Base-by-base conservation (phyloP, 2,113 vertebrate genomes). In the Lepus europaeus region DNA sequence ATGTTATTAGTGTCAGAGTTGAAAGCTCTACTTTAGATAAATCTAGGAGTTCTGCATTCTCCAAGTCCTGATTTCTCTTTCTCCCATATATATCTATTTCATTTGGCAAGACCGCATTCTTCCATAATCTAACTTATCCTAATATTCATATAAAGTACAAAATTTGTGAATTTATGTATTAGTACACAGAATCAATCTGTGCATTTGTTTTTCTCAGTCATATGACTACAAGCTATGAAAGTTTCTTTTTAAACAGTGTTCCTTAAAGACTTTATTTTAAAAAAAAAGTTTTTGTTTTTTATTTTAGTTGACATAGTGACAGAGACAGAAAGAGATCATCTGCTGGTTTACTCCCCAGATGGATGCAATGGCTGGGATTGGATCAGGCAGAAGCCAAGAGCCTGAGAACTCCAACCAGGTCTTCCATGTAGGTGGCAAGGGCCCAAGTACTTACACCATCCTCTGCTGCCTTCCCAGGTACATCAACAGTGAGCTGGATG, bases 161-260 rank as follows among this genome's bases (percentile, higher is more conserved):
- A 79, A 33, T 73, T 80, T 45, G 6, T 73, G 56, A 90, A 80
- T 80, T 81, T 27, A 74, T 12, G 2, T 45, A 49, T 72, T 56
- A 29, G 51, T 39, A 33, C 82, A 80, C 17, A 73, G 72, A 73
- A 80, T 59, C 45, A 73, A 3, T 81, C 68, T 59, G 68, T 86
- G 82, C 45, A 80, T 90, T 29, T 73, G 66, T 31, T 56, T 86
- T 56, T 94, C 74, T 86, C 56, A 91, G 59, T 59, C 76, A 27
- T 74, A 73, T 29, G 20, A 80, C 56, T 33, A 66, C 6, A 77
- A 76, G 33, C 49, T 33, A 1, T 13, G 17, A 83, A 61, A 82
- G 51, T 19, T 56, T 64, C 78, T 61, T 74, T 49, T 27, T 17
- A 59, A 59, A 59, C 17, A 59, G 14, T 59, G 56, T 59, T 59